Evolutionary conservation across 2,888 invertebrate species (phyloP), one percentile per base, ranked within the genome.

Genomic region (Cosmia trapezina): DNA sequence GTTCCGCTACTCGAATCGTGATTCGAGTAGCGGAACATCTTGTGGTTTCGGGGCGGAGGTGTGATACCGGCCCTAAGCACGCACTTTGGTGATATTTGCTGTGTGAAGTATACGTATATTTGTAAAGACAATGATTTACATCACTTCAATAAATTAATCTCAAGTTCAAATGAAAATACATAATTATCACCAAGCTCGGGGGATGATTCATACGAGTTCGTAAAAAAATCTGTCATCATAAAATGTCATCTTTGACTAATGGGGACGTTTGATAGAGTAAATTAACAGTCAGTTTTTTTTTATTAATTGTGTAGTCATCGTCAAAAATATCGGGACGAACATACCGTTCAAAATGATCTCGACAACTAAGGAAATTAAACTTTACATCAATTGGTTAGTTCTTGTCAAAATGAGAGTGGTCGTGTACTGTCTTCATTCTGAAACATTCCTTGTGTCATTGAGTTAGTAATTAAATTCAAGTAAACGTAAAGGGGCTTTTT

Each of bases 71-170:
- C 6, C 37, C 6, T 37, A 71, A 66, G 60, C 78, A 70, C 73
- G 64, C 78, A 67, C 70, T 80, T 68, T 59, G 33, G 37, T 45
- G 69, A 57, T 67, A 70, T 66, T 74, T 60, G 53, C 61, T 65
- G 43, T 61, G 17, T 8, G n/a, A n/a, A n/a, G n/a, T n/a, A 43
- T 71, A 49, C 1, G 14, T 28, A 12, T 37, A 22, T 53, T 66
- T 70, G 45, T 59, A 28, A 49, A n/a, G 56, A 61, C 28, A 53
- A 45, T 53, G 14, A 28, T 6, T 54, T 17, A 53, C 8, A 22
- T 33, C 22, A 33, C 14, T 57, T 47, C 33, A 33, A 19, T 11
- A 41, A 33, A 17, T 14, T 33, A 7, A 7, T 8, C n/a, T 33
- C 2, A 47, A 4, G 33, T 17, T 43, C 17, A 51, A 2, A 28